Conservation (phyloP, 1,140 invertebrate species). For the Monomorium pharaonis region DNA sequence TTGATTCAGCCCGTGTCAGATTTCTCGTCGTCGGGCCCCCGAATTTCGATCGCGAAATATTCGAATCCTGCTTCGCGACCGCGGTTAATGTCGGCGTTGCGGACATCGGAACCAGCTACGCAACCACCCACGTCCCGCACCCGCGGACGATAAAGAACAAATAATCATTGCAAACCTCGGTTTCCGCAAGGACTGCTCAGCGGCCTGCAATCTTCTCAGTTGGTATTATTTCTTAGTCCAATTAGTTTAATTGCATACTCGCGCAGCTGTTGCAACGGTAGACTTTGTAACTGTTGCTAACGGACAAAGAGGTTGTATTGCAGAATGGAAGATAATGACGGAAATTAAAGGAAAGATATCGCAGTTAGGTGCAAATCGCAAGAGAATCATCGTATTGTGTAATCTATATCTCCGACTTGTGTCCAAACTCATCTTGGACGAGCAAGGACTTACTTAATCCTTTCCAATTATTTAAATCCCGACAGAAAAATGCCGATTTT, state of each 20-base stretch:
- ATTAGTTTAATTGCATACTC: conserved; percentile 61
- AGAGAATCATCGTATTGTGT: conserved; percentile 32
- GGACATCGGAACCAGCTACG: not conserved
- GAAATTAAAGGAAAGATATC: conserved; percentile 56
- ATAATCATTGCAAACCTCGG: conserved; percentile 50
- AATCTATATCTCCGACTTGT: conserved; percentile 31
- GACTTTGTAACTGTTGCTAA: conserved; percentile 61
- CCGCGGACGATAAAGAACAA: conserved; percentile 55
- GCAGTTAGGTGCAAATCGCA: conserved; percentile 54
- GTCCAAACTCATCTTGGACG: conserved; percentile 1
- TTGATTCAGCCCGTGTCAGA: not conserved
- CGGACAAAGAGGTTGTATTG: conserved; percentile 55
- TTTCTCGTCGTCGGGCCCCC: not conserved
- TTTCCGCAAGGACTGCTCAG: conserved; percentile 49
- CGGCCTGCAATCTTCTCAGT: conserved; percentile 55
- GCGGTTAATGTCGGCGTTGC: not conserved
- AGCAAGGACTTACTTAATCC: not conserved
- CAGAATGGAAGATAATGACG: conserved; percentile 54
- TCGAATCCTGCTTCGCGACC: not conserved
- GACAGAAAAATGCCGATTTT: not conserved
- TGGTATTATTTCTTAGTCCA: conserved; percentile 63
- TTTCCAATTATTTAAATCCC: not conserved
- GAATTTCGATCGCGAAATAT: conserved; percentile 3
- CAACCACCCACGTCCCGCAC: not conserved
- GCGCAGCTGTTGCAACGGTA: conserved; percentile 55